phyloP scores from a whole-genome alignment of 2,797 vertebrate species.

The Pagetopsis macropterus region DNA sequence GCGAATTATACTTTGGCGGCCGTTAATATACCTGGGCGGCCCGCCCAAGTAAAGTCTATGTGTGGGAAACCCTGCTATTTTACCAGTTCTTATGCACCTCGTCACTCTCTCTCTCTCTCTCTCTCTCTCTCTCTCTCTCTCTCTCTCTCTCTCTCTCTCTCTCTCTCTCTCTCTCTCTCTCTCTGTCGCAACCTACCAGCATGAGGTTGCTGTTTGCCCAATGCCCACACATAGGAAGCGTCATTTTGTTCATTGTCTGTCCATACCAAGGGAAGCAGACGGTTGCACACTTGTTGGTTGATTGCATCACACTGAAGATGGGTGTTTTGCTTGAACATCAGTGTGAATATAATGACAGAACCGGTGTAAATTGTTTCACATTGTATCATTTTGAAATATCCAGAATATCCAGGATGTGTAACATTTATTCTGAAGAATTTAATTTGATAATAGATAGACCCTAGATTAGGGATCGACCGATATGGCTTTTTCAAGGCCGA shows the following conservation, averaged over 20 bases:
- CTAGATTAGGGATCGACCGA: too few species aligned
- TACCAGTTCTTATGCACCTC: too few species aligned
- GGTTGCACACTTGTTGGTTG: background rate
- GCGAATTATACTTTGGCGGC: too few species aligned
- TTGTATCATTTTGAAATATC: background rate
- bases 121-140: too few species aligned
- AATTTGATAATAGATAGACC: background rate
- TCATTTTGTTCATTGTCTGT: conserved; percentile 22
- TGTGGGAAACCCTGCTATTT: too few species aligned
- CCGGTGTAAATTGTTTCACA: background rate
- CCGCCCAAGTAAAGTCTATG: too few species aligned
- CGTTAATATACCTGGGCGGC: too few species aligned
- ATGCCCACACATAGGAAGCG: conserved; percentile 8
- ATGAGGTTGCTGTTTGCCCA: background rate
- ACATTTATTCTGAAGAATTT: background rate
- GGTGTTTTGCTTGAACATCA: background rate
- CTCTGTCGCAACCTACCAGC: conserved; percentile 2
- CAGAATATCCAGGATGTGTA: background rate
- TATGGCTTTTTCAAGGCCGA: too few species aligned
- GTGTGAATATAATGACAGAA: conserved; percentile 5
- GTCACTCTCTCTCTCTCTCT: too few species aligned
- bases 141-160: background rate
- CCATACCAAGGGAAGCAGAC: conserved; percentile 13
- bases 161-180: too few species aligned
- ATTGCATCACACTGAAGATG: conserved; percentile 12